Base-by-base conservation (phyloP, 2,888 invertebrate species). In the Lagria hirta region DNA sequence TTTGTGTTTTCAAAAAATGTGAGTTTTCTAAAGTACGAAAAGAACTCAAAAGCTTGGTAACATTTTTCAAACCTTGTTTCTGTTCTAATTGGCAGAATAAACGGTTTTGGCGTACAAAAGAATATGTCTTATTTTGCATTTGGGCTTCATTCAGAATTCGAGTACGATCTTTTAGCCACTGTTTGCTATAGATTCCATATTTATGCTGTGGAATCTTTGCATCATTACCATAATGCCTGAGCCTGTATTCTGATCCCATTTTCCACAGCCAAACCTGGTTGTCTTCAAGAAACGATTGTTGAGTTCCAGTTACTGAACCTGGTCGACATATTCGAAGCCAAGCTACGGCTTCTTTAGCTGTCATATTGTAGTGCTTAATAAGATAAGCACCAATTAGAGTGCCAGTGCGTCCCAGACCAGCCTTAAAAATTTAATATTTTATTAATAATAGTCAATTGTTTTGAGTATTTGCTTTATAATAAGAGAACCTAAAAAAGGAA, bases 301-400 rank as follows among this genome's bases (percentile, higher is more conserved):
- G 93, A 42, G 86, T 84, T 7, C 91, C 91, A 60, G 92, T 91
- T 18, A 93, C 86, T 17, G 88, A 88, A 1, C 92, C 92, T 0
- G 92, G 91, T 51, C 93, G 77, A 67, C 90, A 91, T 47, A 93
- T 84, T 54, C 93, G 76, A 72, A 90, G 79, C 93, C 93, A 94
- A 2, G 86, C 89, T 55, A 93, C 90, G 3, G 85, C 82, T 73
- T 93, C 92, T 27, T 80, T 81, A 2, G 91, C 86, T 0, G 87
- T 82, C 75, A 92, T 83, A 32, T 80, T 75, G 63, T 83, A 87
- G 61, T 87, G 86, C 63, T 92, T 92, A 72, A 94, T 88, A 52
- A 94, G 78, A 69, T 90, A 93, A 66, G 88, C 86, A 15, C 86
- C 93, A 58, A 94, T 93, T 51, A 94, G 72, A 13, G 90, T 86